Percentiles rank a stretch among this genome's conserved stretches.
phyloP scores from a whole-genome alignment of 2,797 vertebrate species.

The Malacoraja senta region DNA sequence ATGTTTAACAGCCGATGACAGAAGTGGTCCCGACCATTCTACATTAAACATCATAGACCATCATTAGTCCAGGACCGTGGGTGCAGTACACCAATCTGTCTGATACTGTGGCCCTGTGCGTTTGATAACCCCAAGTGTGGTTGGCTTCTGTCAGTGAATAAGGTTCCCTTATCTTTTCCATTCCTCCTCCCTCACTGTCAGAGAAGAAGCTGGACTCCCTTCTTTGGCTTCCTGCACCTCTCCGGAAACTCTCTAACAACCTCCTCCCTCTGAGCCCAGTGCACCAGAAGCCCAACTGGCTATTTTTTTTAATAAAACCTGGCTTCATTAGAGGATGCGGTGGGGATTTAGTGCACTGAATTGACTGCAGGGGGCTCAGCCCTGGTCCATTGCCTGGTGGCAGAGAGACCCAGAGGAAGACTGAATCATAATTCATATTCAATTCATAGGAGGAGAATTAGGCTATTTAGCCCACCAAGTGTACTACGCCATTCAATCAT shows the following conservation, averaged over 20 bases:
- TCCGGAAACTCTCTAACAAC: background rate
- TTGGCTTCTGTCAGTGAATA: slow-evolving; percentile 12
- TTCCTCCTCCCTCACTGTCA: background rate
- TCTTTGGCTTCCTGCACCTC: background rate
- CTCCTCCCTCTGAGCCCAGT: background rate
- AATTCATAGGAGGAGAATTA: too few relatives aligned
- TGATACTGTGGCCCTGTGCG: background rate
- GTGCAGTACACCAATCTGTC: background rate
- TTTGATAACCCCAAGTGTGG: background rate
- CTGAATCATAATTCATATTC: too few relatives aligned
- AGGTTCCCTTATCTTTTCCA: background rate
- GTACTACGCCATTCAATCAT: too few relatives aligned
- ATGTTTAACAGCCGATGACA: background rate
- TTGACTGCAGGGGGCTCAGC: background rate
- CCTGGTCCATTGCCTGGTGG: background rate
- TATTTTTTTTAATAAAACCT: background rate
- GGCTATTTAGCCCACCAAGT: too few relatives aligned
- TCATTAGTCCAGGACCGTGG: background rate
- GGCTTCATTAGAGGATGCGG: background rate
- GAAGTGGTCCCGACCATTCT: background rate
- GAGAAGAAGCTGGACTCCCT: background rate
- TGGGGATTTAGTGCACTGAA: too few relatives aligned
- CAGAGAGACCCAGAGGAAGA: background rate
- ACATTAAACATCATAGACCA: background rate
- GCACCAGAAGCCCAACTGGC: background rate